Base-by-base conservation (phyloP, 2,113 vertebrate species). In the Seriola aureovittata region DNA sequence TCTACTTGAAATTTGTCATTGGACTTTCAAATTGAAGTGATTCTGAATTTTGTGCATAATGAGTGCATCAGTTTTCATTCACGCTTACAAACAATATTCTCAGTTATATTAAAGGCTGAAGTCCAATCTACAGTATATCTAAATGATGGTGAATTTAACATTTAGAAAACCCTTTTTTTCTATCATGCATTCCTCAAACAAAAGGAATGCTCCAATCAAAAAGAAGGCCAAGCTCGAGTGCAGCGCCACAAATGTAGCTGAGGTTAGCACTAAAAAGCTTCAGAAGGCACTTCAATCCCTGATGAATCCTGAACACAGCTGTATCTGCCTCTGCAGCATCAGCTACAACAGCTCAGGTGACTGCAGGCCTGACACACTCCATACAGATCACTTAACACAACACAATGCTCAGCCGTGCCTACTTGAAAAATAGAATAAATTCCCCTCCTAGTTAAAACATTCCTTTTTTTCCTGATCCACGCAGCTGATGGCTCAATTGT, bases 271-370 rank as follows among this genome's bases (percentile, higher is more conserved):
- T 54, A 73, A 84, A 85, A 85, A 46, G 52, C 16, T 42, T 62
- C 71, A 82, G 44, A 84, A 78, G 52, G 57, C 65, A 80, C 81
- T 34, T n/a, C 72, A 52, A 67, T 90, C 90, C 87, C 82, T 52
- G 70, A 84, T 87, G 88, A 71, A 58, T 65, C 75, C 70, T 75
- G 84, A 88, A 54, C 85, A 60, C 89, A 91, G 87, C 87, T 89
- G 85, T 19, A 88, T 85, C 40, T 86, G 55, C 59, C 32, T 40
- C 68, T 89, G 86, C 88, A 88, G 52, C 57, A 80, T 87, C 90
- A 90, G 86, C 80, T 14, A 32, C 65, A 79, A 40, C 66, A 23
- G 42, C 59, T 67, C 38, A 70, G 66, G 79, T 75, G 86, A 82
- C 71, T 72, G 78, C 84, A 55, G 60, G 59, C 76, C 76, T 77